A percentile compares a stretch with the other conserved stretches of the same genome.
These are phyloP conservation scores for Zaprionus lineosus DNA, from an alignment of 2,888 invertebrate genomes.

Conservation along the genomic window DNA sequence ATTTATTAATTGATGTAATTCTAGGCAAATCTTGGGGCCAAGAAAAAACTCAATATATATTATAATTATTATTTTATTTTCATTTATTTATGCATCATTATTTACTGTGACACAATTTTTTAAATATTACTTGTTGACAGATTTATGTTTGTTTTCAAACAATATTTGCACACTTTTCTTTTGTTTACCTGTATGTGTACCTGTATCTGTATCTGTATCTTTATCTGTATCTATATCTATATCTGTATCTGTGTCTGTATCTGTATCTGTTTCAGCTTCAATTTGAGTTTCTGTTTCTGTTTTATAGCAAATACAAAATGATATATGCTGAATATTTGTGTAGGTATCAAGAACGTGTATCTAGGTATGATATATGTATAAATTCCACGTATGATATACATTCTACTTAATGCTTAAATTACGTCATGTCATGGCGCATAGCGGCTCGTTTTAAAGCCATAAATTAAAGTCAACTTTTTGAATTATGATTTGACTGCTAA, in stretches of 20 bases:
- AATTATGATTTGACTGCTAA: conserved; percentile 46
- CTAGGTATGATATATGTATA: conserved; percentile 21
- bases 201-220: too few relatives aligned
- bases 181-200: conserved; percentile 1
- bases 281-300: not conserved
- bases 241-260: too few relatives aligned
- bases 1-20: too few relatives aligned
- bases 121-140: conserved; percentile 64
- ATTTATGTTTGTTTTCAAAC: conserved; percentile 62
- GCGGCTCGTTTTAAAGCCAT: conserved; percentile 48
- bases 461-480: conserved; percentile 49
- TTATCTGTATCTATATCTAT: too few relatives aligned
- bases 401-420: conserved; percentile 55
- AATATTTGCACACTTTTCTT: conserved; percentile 42
- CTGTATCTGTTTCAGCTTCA: too few relatives aligned
- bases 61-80: conserved; percentile 62
- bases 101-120: conserved; percentile 69
- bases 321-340: not conserved
- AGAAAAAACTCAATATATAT: too few relatives aligned
- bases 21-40: too few relatives aligned
- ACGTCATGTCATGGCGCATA: conserved; percentile 44
- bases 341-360: too few relatives aligned
- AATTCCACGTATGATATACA: conserved; percentile 16
- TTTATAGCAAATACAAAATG: conserved; percentile 25
- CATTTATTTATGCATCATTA: too few relatives aligned